These are phyloP conservation scores for Gyps fulvus DNA, from an alignment of 2,113 vertebrate species.

Conservation along the genomic window DNA sequence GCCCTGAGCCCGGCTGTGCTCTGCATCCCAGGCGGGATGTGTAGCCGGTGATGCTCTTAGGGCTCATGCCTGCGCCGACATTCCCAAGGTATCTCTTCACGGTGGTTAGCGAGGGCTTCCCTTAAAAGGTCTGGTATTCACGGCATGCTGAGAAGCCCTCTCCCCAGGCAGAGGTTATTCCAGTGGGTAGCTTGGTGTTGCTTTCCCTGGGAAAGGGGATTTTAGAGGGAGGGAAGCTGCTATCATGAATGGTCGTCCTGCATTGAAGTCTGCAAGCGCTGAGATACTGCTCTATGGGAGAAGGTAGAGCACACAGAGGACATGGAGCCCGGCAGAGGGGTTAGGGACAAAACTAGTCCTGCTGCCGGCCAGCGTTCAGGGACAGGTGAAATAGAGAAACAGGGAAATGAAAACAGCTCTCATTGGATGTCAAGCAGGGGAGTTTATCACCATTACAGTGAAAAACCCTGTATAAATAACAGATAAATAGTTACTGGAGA, in stretches of 20 bases:
- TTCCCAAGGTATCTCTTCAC: neutral
- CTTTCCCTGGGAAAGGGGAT: neutral
- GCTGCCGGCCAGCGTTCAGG: accelerated
- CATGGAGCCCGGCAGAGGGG: accelerated
- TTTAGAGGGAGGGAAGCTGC: neutral
- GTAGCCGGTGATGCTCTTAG: neutral
- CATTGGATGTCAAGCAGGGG: accelerated
- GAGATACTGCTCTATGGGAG: neutral
- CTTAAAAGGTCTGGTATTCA: slow-evolving; percentile 61
- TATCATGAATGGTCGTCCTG: accelerated
- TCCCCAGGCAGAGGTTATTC: neutral
- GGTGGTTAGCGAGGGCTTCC: neutral
- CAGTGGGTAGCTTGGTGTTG: neutral
- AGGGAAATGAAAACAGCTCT: neutral
- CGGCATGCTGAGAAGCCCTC: neutral
- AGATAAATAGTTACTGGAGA: neutral
- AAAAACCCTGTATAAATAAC: neutral
- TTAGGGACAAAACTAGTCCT: neutral
- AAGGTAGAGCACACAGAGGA: neutral
- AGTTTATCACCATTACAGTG: neutral
- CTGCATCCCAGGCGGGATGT: neutral
- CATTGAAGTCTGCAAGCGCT: accelerated
- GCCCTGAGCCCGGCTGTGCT: neutral
- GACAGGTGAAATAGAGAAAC: neutral
- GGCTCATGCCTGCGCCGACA: neutral